phyloP scores from a whole-genome alignment of 2,888 invertebrate genomes.

The Trichopoda pennipes region DNA sequence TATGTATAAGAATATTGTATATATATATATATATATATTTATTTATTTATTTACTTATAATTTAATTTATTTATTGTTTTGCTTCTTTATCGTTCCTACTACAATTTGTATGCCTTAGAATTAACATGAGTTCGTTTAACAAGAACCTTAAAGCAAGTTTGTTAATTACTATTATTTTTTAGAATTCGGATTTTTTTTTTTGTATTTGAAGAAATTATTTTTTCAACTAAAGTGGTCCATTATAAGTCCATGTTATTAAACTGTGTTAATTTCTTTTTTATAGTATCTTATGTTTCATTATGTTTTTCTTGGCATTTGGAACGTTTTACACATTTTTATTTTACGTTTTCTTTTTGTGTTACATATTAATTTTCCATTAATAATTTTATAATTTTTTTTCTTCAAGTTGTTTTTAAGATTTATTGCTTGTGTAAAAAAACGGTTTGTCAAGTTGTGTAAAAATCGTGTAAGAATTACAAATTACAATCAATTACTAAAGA shows the following conservation, averaged over 20 bases:
- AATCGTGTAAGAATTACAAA: background rate
- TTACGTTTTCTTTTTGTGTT: constrained; percentile 5
- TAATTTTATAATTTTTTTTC: background rate
- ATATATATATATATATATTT: background rate
- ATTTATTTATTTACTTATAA: background rate
- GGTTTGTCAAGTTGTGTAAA: background rate
- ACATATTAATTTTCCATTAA: constrained; percentile 30
- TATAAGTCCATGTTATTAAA: background rate
- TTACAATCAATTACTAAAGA: background rate
- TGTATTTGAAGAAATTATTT: background rate
- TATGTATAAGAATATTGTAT: too few species aligned
- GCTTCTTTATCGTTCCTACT: background rate
- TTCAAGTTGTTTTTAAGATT: background rate
- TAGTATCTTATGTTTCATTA: background rate
- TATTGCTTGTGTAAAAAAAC: background rate
- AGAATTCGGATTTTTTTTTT: background rate
- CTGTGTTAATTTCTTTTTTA: background rate
- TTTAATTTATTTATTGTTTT: background rate
- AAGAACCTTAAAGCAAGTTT: background rate
- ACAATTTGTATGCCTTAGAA: background rate
- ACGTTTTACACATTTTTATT: background rate
- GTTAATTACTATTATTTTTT: background rate
- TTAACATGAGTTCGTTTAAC: background rate
- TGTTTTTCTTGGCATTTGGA: background rate
- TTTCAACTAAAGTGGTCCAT: background rate